phyloP scores from a whole-genome alignment of 2,797 vertebrate species.

The Austrolebias charrua region DNA sequence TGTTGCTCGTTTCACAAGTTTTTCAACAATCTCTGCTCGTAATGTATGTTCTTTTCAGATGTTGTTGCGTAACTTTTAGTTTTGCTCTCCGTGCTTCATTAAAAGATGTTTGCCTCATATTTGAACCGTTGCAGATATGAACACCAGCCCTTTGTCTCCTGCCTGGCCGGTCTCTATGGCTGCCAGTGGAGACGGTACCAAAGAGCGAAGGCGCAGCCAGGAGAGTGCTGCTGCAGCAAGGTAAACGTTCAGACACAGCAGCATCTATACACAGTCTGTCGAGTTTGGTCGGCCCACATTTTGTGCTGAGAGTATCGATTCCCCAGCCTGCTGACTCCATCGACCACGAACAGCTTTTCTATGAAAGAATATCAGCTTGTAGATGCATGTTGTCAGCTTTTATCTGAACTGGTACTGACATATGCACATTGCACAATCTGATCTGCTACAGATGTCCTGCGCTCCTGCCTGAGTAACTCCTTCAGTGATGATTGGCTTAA shows the following conservation, averaged over 20 bases:
- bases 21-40: background rate
- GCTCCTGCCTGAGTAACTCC: background rate
- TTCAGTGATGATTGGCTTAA: background rate
- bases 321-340: constrained; percentile 41
- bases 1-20: background rate
- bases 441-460: background rate
- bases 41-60: background rate
- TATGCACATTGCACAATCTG: background rate
- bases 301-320: constrained; percentile 54
- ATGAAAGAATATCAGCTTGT: constrained; percentile 25
- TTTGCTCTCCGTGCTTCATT: background rate
- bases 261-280: constrained; percentile 16
- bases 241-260: constrained; percentile 44
- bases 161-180: constrained; percentile 88
- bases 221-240: constrained; percentile 88
- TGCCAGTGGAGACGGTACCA: constrained; percentile 88
- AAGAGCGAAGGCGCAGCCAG: constrained; percentile 78
- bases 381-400: constrained; percentile 31
- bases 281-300: constrained; percentile 46
- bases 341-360: constrained; percentile 24
- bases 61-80: background rate
- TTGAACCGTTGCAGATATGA: constrained; percentile 66
- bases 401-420: constrained; percentile 13
- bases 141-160: constrained; percentile 86
- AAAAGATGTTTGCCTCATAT: background rate